Evolutionary conservation across 2,797 vertebrate genomes (phyloP).

Genomic region (Rhincodon typus): DNA sequence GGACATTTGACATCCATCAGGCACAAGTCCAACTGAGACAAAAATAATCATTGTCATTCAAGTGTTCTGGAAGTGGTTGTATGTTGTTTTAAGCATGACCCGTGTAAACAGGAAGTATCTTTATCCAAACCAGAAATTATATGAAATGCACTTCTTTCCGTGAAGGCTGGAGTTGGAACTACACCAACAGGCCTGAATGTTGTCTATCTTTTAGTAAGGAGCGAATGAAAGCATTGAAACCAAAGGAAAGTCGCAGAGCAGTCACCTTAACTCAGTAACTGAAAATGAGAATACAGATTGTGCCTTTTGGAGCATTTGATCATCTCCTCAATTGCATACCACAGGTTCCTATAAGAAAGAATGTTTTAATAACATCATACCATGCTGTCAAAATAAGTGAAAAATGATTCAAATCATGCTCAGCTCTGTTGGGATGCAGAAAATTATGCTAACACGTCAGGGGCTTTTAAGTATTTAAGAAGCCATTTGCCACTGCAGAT

Average conservation of each 20-base stretch:
- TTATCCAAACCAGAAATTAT: conserved; percentile 38
- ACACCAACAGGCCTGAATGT: background rate
- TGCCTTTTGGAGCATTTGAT: conserved; percentile 30
- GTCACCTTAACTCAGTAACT: conserved; percentile 21
- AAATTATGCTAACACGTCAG: conserved; percentile 34
- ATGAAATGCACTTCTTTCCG: conserved; percentile 36
- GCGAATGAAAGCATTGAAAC: conserved; percentile 3
- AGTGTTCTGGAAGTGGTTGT: conserved; percentile 30
- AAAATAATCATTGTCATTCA: conserved; percentile 35
- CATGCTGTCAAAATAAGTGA: conserved; percentile 37
- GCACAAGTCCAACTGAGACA: conserved; percentile 21
- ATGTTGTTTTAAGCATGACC: conserved; percentile 37
- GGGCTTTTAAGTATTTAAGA: conserved; percentile 39
- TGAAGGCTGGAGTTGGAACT: conserved; percentile 21
- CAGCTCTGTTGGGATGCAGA: conserved; percentile 34
- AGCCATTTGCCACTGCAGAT: conserved; percentile 35
- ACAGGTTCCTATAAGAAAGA: conserved; percentile 37
- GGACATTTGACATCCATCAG: background rate
- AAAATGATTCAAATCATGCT: conserved; percentile 39
- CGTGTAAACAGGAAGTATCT: conserved; percentile 36
- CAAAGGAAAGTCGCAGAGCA: conserved; percentile 10
- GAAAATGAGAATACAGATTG: background rate
- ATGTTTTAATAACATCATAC: conserved; percentile 36
- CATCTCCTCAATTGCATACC: conserved; percentile 11
- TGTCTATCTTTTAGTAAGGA: background rate